Evolutionary conservation across 1,140 invertebrate genomes (phyloP), one percentile per base, ranked within the genome.

Genomic region (Cotesia glomerata): DNA sequence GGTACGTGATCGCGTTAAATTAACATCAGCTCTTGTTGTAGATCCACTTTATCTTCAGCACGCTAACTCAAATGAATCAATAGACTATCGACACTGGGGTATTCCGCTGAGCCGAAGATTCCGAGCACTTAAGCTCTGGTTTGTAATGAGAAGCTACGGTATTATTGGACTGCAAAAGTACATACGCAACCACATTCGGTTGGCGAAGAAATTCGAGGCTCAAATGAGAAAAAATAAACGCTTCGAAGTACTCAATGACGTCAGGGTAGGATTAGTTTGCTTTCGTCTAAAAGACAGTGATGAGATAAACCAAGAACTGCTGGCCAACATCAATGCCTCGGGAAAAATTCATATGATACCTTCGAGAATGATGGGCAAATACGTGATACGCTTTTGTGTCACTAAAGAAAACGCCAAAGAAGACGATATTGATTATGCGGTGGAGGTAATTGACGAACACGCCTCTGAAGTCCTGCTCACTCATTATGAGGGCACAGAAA

Each of bases 1-100:
- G 96, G 95, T 98, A 0, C 90, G 91, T 70, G 95, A 97, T 83
- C 88, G 94, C 70, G 93, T 96, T 73, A 92, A 94, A 75, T 87
- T 99, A 56, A 99, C 97, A 3, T 94, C 95, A 67, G 97, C 98
- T 0, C 86, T 99, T 70, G 95, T 97, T 7, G 98, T 99, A 0
- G 95, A 98, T 87, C 97, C 97, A 0, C 83, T 98, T 0, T 98
- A 98, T 79, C 88, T 98, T 1, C 93, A 96, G 75, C 96, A 98
- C 80, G 85, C 84, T 62, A 92, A 93, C 78, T 92, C 91, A 8
- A 91, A 92, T 63, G 90, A 92, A 78, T 92, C 94, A 3, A 94
- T 95, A 52, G 96, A 97, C 80, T 95, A 96, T 78, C 88, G 90
- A 79, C 95, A 98, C 82, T 98, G 96, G 93, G 94, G 95, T 3